Base-by-base conservation (phyloP, 2,113 vertebrate genomes). In the Zingel zingel region DNA sequence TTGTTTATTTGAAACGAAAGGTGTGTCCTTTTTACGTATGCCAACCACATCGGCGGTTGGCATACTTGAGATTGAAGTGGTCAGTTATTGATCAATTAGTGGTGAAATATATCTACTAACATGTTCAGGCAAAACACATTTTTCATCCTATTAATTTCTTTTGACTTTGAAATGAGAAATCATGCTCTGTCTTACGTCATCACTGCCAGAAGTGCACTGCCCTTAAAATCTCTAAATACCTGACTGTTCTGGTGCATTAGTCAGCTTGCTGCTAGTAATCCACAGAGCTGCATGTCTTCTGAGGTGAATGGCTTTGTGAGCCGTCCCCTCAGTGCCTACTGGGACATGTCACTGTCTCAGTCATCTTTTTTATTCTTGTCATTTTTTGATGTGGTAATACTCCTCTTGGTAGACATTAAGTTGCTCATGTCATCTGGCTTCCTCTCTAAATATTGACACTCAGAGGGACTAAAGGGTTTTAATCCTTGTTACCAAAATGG, bases 261-360 rank as follows among this genome's bases (percentile, higher is more conserved):
- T 91, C 90, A 91, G 88, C 86, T 86, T 77, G 81, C 81, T 57
- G 61, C 64, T 83, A 50, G 58, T 94, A 94, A 94, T 94, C 90
- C 88, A 75, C 85, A 88, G 73, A 87, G 81, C 81, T 81, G 75
- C 23, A 39, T 79, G 89, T 83, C 77, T 91, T 89, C 68, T 90
- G 85, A 94, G 86, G 86, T 88, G 88, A 92, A 65, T 51, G 63
- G 73, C 79, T 91, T 84, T 88, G 74, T 76, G 77, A 87, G 69
- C 16, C 48, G 51, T 80, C 47, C 77, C 68, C 54, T 79, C 79
- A 61, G 30, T 33, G 66, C 47, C 58, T 48, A 47, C 30, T 77
- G 23, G 43, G 84, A 84, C 57, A 68, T 63, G 64, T 81, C 78
- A 72, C 27, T 43, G 54, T 74, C 39, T 39, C 13, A 33, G 21